Base-by-base conservation (phyloP, 2,797 vertebrate genomes). In the Sebastes alutus region DNA sequence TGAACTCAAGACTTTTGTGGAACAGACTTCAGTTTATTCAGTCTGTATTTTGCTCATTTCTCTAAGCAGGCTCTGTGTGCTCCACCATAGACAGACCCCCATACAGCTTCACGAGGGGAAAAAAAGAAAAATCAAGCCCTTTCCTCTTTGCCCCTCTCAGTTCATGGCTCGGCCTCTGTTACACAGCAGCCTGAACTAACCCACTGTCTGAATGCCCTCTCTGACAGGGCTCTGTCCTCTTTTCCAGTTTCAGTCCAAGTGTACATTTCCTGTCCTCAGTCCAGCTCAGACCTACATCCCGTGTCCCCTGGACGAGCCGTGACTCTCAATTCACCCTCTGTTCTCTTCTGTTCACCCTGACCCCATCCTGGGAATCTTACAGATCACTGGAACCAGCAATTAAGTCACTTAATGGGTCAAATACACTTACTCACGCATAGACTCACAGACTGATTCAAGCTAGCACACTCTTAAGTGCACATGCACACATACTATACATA, bases 141-240 rank as follows among this genome's bases (percentile, higher is more conserved):
- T 82, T 83, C 73, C 83, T 86, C 70, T 86, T 65, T 85, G 55
- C 72, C 84, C 35, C 75, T 84, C 76, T 87, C 70, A 70, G 75
- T 90, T 89, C 88, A 89, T 80, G 85, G 72, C 61, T 85, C 89
- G 83, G 80, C 74, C 74, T 88, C 82, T 89, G 80, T 87, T 76
- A 89, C 76, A 90, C 82, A 91, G 83, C 80, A 71, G 70, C 74
- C 76, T 80, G 77, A 90, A 89, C 84, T 56, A 77, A 69, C 72
- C 91, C 89, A 77, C 88, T 90, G 80, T 90, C 84, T 93, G 85
- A 80, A 30, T 80, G 74, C 84, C 80, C 64, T 83, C 81, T 90
- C 83, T 93, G 82, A 92, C 88, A 85, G 70, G 52, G 25, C 82
- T 90, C 86, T 88, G 87, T 93, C 83, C 84, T 85, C 32, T 66